A percentile compares a stretch with the other conserved stretches of the same genome.
phyloP scores from a whole-genome alignment of 2,888 invertebrate genomes.

The Carcina quercana region DNA sequence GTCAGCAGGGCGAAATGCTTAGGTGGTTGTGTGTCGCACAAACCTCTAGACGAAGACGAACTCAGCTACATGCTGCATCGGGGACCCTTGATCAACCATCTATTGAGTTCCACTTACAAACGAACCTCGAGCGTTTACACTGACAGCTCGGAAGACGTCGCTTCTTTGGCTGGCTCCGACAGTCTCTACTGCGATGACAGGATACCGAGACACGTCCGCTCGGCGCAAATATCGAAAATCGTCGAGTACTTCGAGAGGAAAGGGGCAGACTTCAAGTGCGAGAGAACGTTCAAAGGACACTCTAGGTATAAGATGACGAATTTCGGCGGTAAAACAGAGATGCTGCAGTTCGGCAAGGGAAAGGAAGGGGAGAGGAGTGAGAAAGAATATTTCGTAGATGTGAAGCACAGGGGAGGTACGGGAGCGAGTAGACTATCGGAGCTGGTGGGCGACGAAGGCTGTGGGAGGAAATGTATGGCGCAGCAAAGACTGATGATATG shows the following conservation, averaged over 20 bases:
- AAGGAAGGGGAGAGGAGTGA: conserved; percentile 18
- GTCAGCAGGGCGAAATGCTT: conserved; percentile 38
- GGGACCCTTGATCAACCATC: conserved; percentile 34
- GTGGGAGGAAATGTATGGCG: conserved; percentile 60
- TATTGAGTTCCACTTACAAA: conserved; percentile 67
- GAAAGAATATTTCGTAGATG: conserved; percentile 36
- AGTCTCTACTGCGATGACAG: conserved; percentile 81
- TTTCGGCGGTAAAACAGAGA: conserved; percentile 22
- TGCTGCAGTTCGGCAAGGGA: conserved; percentile 19
- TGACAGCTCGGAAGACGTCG: conserved; percentile 90
- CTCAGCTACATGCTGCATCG: conserved; percentile 55
- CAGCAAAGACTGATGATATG: conserved; percentile 84
- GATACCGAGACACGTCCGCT: conserved; percentile 71
- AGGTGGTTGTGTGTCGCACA: conserved; percentile 32
- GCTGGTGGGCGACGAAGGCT: conserved; percentile 24
- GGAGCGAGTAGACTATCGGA: conserved; percentile 15
- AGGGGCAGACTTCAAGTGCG: conserved; percentile 73
- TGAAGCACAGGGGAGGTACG: conserved; percentile 26
- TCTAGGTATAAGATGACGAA: conserved; percentile 29
- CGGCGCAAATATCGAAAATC: conserved; percentile 85
- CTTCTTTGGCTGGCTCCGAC: conserved; percentile 86
- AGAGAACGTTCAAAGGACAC: conserved; percentile 44
- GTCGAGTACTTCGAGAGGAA: conserved; percentile 93
- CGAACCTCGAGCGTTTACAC: conserved; percentile 89
- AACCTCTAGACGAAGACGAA: conserved; percentile 52